Evolutionary conservation across 2,888 invertebrate species (phyloP).

Genomic region (Rotaria magnacalcarata): DNA sequence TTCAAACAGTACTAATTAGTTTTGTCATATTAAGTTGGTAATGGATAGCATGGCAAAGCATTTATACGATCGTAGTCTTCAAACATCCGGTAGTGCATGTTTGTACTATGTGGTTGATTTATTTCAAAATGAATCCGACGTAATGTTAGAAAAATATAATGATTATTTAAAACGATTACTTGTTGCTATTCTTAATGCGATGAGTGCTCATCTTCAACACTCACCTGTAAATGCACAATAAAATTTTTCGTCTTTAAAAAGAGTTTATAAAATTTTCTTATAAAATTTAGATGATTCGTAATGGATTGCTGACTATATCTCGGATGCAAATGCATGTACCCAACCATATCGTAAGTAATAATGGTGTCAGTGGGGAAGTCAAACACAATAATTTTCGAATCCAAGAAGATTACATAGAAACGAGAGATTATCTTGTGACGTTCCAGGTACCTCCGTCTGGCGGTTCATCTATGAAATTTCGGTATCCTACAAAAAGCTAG

Average conservation of each 20-base stretch:
- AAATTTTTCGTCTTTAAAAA: neutral
- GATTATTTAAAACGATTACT: conserved; percentile 66
- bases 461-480: too few species aligned
- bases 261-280: too few species aligned
- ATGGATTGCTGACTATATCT: neutral
- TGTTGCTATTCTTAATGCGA: conserved; percentile 76
- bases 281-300: conserved; percentile 20
- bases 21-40: conserved; percentile 63
- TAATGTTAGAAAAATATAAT: conserved; percentile 71
- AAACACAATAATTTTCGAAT: too few species aligned
- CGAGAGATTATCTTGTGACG: too few species aligned
- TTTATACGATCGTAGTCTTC: conserved; percentile 78
- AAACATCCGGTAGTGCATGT: conserved; percentile 80
- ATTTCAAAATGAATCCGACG: conserved; percentile 67
- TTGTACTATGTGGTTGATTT: conserved; percentile 89
- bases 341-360: conserved; percentile 14
- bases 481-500: too few species aligned
- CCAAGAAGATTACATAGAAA: too few species aligned
- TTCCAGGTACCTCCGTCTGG: too few species aligned
- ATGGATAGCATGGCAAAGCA: conserved; percentile 84
- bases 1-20: neutral
- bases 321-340: conserved; percentile 1
- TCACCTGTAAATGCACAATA: conserved; percentile 64
- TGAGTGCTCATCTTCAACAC: conserved; percentile 78
- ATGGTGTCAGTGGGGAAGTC: too few species aligned